Conservation (phyloP, 2,797 vertebrate genomes). For the Enteromius thamalakanensis region DNA sequence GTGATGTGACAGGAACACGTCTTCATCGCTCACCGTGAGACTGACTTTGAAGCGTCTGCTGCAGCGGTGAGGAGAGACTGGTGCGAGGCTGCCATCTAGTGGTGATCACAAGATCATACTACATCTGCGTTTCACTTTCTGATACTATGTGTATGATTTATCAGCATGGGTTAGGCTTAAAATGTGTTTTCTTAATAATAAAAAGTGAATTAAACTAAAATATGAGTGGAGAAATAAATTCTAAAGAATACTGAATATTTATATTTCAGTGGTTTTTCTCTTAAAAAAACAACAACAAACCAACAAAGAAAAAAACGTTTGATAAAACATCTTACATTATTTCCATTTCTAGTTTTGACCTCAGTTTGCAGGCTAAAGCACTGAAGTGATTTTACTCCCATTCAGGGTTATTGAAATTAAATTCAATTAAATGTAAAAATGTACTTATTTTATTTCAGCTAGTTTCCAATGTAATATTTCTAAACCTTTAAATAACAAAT, state of each 20-base stretch:
- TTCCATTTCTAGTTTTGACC: neutral
- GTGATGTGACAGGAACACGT: slow-evolving; percentile 42
- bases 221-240: no score
- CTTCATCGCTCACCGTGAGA: neutral
- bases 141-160: neutral
- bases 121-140: neutral
- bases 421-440: no score
- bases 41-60: slow-evolving; percentile 38
- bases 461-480: neutral
- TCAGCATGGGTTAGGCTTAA: neutral
- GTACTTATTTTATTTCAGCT: neutral
- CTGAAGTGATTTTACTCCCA: neutral
- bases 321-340: neutral
- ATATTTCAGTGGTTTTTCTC: neutral
- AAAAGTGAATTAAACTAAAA: no score
- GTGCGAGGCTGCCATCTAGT: slow-evolving; percentile 67
- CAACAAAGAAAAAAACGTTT: no score
- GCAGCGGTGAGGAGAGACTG: slow-evolving; percentile 34
- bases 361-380: neutral
- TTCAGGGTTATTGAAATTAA: neutral
- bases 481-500: neutral
- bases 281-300: neutral
- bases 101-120: slow-evolving; percentile 17
- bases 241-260: neutral
- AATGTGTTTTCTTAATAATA: no score